Conservation (phyloP, 2,797 vertebrate species). For the Rhadinocentrus ornatus region DNA sequence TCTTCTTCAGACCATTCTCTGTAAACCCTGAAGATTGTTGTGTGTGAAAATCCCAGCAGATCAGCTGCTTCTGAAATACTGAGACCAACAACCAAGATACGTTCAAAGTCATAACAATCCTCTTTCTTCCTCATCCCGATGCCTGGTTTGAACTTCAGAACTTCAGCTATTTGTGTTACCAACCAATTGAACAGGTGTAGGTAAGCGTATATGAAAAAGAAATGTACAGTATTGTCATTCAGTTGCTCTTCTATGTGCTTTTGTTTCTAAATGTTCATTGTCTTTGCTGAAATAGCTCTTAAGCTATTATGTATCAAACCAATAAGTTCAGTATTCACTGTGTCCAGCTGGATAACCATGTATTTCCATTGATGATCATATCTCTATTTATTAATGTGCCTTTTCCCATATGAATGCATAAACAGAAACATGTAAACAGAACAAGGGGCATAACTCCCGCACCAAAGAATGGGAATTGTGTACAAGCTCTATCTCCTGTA, state of each 20-base stretch:
- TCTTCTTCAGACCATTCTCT: too few relatives aligned
- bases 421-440: background rate
- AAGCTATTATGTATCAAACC: background rate
- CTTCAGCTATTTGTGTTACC: too few relatives aligned
- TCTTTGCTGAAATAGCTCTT: background rate
- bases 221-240: background rate
- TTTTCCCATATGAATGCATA: background rate
- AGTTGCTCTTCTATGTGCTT: background rate
- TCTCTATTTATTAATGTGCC: background rate
- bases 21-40: too few relatives aligned
- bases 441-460: background rate
- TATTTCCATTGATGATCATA: background rate
- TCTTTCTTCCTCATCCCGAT: too few relatives aligned
- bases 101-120: too few relatives aligned
- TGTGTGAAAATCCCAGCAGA: too few relatives aligned
- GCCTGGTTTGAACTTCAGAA: too few relatives aligned
- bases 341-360: background rate
- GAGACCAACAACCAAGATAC: too few relatives aligned
- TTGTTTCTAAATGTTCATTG: background rate
- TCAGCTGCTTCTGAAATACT: too few relatives aligned
- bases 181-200: too few relatives aligned
- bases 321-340: background rate
- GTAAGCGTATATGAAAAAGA: background rate
- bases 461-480: background rate
- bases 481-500: background rate